Evolutionary conservation across 2,888 invertebrate species (phyloP), one percentile per base, ranked within the genome.

Genomic region (Cepaea hortensis): DNA sequence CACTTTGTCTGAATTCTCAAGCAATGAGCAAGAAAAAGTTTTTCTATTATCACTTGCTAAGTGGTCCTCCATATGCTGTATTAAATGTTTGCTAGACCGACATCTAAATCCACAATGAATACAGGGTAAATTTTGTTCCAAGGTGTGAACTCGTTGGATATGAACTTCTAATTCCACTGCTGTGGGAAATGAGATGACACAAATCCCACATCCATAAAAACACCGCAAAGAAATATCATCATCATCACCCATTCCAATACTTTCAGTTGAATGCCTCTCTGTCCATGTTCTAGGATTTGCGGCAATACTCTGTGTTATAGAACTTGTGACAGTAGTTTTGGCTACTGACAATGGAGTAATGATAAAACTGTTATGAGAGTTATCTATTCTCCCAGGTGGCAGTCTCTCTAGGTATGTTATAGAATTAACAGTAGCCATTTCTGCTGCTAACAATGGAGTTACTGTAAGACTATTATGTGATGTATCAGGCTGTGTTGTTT

Each of bases 171-270:
- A 23, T 20, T 80, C 81, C 23, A 62, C 48, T 55, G 85, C 48
- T 6, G 20, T 50, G n/a, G 46, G 61, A 7, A 72, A 72, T n/a
- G 61, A 50, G 46, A 72, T 73, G 3, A 61, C 3, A 50, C 85
- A 85, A 35, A 46, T 46, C n/a, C 85, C 85, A 80, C 85, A 85
- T 13, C 73, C 61, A 72, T 79, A 85, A 55, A 80, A 85, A 18
- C 23, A 85, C 6, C 62, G 15, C 15, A 77, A 11, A n/a, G 48
- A 61, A 20, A 23, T 68, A 9, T 68, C 72, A 35, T 35, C 65
- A 13, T 62, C 65, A 48, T 76, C 23, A 61, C 46, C 20, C 55
- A 2, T 70, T 35, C 18, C 23, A 72, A 15, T 9, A 72, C 35
- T 84, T 13, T 84, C 76, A 46, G 76, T 84, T 48, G 84, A 46